Base-by-base conservation (phyloP, 1,140 invertebrate genomes). In the Caenorhabditis brenneri region DNA sequence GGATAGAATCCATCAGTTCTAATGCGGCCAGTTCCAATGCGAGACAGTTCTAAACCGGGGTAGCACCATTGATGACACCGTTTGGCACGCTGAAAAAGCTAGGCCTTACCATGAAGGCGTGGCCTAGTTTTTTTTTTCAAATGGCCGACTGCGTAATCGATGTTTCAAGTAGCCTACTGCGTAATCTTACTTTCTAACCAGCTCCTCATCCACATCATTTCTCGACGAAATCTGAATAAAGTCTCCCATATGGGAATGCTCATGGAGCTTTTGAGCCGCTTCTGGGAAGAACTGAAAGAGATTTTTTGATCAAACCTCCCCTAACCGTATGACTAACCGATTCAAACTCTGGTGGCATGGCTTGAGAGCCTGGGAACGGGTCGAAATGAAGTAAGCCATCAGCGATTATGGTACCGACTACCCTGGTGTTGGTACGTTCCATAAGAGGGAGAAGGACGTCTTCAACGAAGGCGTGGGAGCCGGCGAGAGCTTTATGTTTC, bases 161-260 rank as follows among this genome's bases (percentile, higher is more conserved):
- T n/a, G n/a, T n/a, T n/a, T n/a, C n/a, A n/a, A n/a, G n/a, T n/a
- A n/a, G n/a, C n/a, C n/a, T n/a, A n/a, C n/a, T n/a, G n/a, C n/a
- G n/a, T n/a, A n/a, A 19, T 24, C 69, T 74, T 42, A 83, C 82
- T 48, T 83, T 1, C 55, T 31, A 10, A 65, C 51, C 31, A 83
- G 36, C 22, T 65, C 46, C 2, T 83, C 82, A 46, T 83, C 82
- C 2, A 79, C 27, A 31, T 49, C 39, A 16, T 19, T 49, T n/a
- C 82, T 19, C 3, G 58, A 48, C 46, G 74, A 74, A 15, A 83
- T n/a, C 36, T 83, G 82, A 53, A 83, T 83, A 22, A 79, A 83
- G 29, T 83, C 82, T 39, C 82, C 82, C 82, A 83, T 83, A 79
- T 83, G 82, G 22, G 69, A 74, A 49, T 83, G 82, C 48, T 79